A percentile compares a stretch with the other conserved stretches of the same genome.
Conservation (phyloP, 2,113 vertebrate species). For the Dolichotis patagonum region DNA sequence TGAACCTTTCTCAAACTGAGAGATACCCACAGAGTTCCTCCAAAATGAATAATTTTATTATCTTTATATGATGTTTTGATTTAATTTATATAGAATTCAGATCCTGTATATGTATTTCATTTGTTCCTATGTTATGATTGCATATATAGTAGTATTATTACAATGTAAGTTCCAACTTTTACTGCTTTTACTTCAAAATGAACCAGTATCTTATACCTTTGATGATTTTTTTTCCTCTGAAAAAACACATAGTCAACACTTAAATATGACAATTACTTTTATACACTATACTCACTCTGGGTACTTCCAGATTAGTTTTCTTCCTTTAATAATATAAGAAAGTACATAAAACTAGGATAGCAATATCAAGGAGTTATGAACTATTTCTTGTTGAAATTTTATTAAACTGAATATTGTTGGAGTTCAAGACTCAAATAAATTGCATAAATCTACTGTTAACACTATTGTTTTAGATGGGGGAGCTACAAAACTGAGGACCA, state of each 20-base stretch:
- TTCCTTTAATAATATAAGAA: constrained; percentile 24
- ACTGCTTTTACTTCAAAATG: constrained; percentile 47
- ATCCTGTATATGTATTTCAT: background rate
- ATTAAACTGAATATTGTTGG: constrained; percentile 32
- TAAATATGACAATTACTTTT: constrained; percentile 38
- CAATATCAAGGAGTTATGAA: background rate
- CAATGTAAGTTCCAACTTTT: constrained; percentile 24
- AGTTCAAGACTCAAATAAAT: background rate
- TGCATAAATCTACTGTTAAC: background rate
- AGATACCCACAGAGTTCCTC: background rate
- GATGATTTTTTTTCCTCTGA: constrained; percentile 4
- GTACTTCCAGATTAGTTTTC: constrained; percentile 13
- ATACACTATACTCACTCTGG: background rate
- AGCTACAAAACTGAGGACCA: constrained; percentile 10
- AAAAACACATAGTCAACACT: constrained; percentile 6
- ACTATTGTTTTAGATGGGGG: background rate
- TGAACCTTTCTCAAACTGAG: constrained; percentile 54
- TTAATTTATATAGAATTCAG: constrained; percentile 18
- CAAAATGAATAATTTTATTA: constrained; percentile 50
- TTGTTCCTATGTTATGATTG: constrained; percentile 15
- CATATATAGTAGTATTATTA: background rate
- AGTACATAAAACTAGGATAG: background rate
- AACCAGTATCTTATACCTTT: constrained; percentile 19
- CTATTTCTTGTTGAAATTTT: constrained; percentile 40
- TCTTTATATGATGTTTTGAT: constrained; percentile 42